phyloP scores from a whole-genome alignment of 1,140 invertebrate genomes.

The Babylonia areolata region DNA sequence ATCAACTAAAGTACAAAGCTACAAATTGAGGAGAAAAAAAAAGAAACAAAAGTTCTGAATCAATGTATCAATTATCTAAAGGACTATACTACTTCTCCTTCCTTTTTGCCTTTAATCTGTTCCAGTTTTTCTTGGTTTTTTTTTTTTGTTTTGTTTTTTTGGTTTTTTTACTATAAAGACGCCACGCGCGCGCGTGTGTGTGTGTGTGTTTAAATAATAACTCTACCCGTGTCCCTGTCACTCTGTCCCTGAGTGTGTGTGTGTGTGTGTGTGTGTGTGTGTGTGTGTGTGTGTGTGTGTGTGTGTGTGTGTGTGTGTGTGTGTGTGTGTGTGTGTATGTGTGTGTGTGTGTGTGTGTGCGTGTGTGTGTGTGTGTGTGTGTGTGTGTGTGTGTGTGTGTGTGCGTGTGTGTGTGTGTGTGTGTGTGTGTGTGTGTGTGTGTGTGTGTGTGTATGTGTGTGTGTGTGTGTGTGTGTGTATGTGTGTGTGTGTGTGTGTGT shows the following conservation, averaged over 20 bases:
- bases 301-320: neutral
- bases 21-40: no score
- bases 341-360: neutral
- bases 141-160: no score
- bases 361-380: neutral
- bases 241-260: neutral
- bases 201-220: no score
- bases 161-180: no score
- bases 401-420: neutral
- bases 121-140: no score
- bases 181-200: no score
- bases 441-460: neutral
- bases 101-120: no score
- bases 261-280: slow-evolving; percentile 11
- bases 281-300: slow-evolving; percentile 11
- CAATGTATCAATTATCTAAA: no score
- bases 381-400: neutral
- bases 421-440: neutral
- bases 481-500: slow-evolving; percentile 11
- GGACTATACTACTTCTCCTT: no score
- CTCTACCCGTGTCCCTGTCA: neutral
- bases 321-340: neutral
- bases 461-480: slow-evolving; percentile 2
- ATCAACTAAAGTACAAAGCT: no score
- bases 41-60: no score